Base-by-base conservation (phyloP, 2,797 vertebrate genomes). In the Dendrocincla tyrannina region DNA sequence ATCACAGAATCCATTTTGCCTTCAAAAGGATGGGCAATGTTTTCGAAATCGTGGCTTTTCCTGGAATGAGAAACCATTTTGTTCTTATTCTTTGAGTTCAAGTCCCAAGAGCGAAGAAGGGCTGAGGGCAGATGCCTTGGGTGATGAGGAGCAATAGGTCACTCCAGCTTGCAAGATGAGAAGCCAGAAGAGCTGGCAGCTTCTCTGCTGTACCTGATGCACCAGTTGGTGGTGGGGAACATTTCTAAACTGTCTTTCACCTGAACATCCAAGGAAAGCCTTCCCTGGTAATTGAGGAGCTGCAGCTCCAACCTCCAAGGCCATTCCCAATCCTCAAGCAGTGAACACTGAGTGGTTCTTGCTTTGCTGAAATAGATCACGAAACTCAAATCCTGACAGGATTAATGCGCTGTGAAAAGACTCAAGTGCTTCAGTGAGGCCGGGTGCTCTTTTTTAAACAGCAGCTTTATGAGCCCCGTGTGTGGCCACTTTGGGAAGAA, bases 391-490 rank as follows among this genome's bases (percentile, higher is more conserved):
- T 52, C 66, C 77, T 90, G 91, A 70, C 81, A 64, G 94, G 83
- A 93, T 90, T 91, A 90, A 90, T 52, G 80, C 78, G 7, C 72
- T 75, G 75, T 85, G 70, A 89, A 95, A 94, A 85, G 78, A 17
- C 84, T 87, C 19, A 3, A 79, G 74, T 35, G 67, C 84, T 85
- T 56, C 78, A 52, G 35, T 5, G 35, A 85, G 70, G 42, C 50
- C 1, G 2, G 10, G 14, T 56, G 30, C 16, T 68, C 68, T 76
- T 50, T 58, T 50, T 47, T 58, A 30, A 23, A 13, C 32, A 14
- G n/a, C 39, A 13, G 8, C 39, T 85, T 89, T 41, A 33, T 9
- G 66, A 92, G 73, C 28, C 39, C n/a, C 13, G 5, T 5, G 3
- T n/a, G 80, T 35, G 60, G 46, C 37, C 25, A 63, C 30, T 30